These are phyloP conservation scores for Triplophysa siluroides DNA, from an alignment of 2,113 vertebrate genomes.

Conservation along the genomic window DNA sequence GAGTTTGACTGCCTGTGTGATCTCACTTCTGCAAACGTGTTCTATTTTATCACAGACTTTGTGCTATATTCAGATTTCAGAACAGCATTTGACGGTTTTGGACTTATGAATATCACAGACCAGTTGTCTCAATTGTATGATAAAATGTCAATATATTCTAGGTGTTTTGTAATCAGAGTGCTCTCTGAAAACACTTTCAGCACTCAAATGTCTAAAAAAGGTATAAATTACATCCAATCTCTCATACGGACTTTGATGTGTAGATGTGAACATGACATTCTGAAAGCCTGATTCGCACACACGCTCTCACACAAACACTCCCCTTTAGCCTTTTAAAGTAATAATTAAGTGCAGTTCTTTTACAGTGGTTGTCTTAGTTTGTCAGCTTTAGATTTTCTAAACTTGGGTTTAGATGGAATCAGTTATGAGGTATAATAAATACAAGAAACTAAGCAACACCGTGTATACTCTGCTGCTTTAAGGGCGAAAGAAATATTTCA, in stretches of 20 bases:
- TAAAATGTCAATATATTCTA: too few relatives aligned
- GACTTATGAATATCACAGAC: background rate
- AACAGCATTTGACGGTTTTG: conserved; percentile 1
- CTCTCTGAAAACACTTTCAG: background rate
- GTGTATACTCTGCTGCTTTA: background rate
- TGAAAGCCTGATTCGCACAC: background rate
- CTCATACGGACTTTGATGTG: background rate
- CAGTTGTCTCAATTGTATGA: too few relatives aligned
- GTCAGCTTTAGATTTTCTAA: background rate
- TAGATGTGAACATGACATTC: background rate
- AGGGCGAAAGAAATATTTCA: background rate
- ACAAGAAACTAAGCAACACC: background rate
- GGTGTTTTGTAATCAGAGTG: too few relatives aligned
- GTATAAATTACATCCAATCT: too few relatives aligned
- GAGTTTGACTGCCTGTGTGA: background rate
- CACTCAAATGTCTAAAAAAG: background rate
- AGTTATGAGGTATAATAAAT: background rate
- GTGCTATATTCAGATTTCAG: background rate
- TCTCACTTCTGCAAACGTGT: conserved; percentile 10
- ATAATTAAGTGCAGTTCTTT: background rate
- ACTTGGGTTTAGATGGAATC: conserved; percentile 1
- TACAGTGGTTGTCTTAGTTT: background rate
- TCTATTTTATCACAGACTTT: background rate
- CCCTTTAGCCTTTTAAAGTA: conserved; percentile 27
- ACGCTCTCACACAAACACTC: too few relatives aligned